Evolutionary conservation across 2,888 invertebrate genomes (phyloP), one percentile per base, ranked within the genome.

Genomic region (Catocala nupta): DNA sequence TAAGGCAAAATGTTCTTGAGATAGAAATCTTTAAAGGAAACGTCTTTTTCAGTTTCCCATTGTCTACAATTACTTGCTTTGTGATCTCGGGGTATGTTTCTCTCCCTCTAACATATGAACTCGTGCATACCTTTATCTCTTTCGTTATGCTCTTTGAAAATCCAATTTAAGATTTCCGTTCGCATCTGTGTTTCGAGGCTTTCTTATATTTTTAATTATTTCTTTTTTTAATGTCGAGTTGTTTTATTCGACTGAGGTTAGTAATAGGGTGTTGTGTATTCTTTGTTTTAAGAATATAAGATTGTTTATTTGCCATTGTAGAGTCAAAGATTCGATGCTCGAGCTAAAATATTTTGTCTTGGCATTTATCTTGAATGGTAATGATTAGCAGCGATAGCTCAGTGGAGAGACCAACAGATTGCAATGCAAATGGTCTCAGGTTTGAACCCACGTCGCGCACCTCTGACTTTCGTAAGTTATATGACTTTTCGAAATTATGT

Each of bases 11-110:
- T 87, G 89, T 87, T 90, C 85, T 81, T 68, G 75, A 89, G 92
- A 92, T 93, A 90, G 89, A 87, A 91, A 93, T 93, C 93, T 92
- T 92, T 92, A 92, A 91, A 89, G 90, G 89, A 92, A 91, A 92
- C 87, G 93, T 93, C 93, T 93, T 93, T 93, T 93, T 91, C 93
- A 93, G 93, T 86, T 74, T 85, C 73, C 89, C 86, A 91, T 93
- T 93, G 93, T 93, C 92, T 92, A 93, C 93, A 93, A 92, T 93
- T 91, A 92, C 91, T 91, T 88, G 88, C 91, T 90, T 91, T 92
- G 90, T 90, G 85, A 80, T 82, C 80, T 85, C 80, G 77, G 83
- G 78, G 71, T 84, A 68, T 68, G 48, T 66, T 70, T 55, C 53
- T 89, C 91, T 78, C 81, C 70, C 44, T 90, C 84, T 66, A 60